These are phyloP conservation scores for Embiotoca jacksoni DNA, from an alignment of 2,113 vertebrate species.

Conservation along the genomic window DNA sequence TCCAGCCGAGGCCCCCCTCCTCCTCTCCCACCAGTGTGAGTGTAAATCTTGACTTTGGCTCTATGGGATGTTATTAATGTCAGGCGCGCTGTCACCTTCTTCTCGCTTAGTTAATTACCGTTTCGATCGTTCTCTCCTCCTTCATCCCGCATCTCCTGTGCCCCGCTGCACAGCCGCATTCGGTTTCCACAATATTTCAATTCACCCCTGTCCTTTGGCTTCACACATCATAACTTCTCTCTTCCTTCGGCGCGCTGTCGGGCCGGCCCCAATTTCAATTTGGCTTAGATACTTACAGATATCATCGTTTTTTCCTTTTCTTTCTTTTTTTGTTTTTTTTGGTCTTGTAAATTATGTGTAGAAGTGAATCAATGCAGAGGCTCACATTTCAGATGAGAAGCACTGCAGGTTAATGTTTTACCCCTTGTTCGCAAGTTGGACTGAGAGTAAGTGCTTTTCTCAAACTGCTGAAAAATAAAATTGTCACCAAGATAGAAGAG, in stretches of 20 bases:
- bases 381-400: slow-evolving; percentile 19
- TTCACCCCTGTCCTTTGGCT: slow-evolving; percentile 52
- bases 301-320: slow-evolving; percentile 18
- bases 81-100: slow-evolving; percentile 66
- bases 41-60: slow-evolving; percentile 81
- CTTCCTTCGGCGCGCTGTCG: slow-evolving; percentile 6
- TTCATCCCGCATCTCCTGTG: slow-evolving; percentile 50
- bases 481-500: slow-evolving; percentile 22
- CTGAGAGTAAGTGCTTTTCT: slow-evolving; percentile 18
- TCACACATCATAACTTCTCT: slow-evolving; percentile 47
- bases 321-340: not conserved
- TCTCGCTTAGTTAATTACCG: slow-evolving; percentile 77
- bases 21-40: slow-evolving; percentile 51
- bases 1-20: slow-evolving; percentile 33
- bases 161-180: slow-evolving; percentile 72
- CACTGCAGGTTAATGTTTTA: slow-evolving; percentile 44
- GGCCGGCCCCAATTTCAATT: slow-evolving; percentile 56
- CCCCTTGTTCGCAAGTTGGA: slow-evolving; percentile 23
- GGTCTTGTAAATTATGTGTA: slow-evolving; percentile 49
- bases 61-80: slow-evolving; percentile 81
- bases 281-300: slow-evolving; percentile 41
- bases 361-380: slow-evolving; percentile 51
- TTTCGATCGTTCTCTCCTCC: slow-evolving; percentile 68
- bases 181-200: slow-evolving; percentile 73
- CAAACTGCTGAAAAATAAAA: slow-evolving; percentile 24